These are phyloP conservation scores for Aselliscus stoliczkanus DNA, from an alignment of 2,797 vertebrate genomes.

Conservation along the genomic window DNA sequence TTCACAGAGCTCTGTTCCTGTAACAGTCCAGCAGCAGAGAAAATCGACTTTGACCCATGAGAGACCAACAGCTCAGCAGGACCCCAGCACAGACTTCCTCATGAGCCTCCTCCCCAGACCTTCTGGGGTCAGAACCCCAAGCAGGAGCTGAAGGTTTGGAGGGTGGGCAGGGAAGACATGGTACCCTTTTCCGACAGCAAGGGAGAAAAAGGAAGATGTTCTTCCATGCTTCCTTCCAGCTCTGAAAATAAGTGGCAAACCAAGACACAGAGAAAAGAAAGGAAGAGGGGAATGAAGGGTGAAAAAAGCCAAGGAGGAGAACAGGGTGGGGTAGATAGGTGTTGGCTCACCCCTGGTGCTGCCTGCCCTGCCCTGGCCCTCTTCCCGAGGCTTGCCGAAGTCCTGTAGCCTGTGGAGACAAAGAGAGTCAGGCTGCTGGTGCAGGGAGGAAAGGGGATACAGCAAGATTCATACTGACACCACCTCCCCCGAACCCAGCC, in stretches of 20 bases:
- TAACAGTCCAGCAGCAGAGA: not conserved
- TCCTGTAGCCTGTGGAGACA: constrained; percentile 51
- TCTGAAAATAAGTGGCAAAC: constrained; percentile 7
- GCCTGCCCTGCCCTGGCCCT: not conserved
- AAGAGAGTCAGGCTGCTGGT: not conserved
- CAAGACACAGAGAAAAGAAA: not conserved
- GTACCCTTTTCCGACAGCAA: not conserved
- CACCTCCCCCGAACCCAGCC: not conserved
- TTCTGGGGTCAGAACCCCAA: not conserved
- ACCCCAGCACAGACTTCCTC: not conserved
- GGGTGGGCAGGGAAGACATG: not conserved
- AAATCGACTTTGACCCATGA: not conserved
- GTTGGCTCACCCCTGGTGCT: constrained; percentile 58
- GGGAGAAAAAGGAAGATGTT: not conserved
- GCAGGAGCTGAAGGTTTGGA: not conserved
- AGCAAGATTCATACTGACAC: not conserved
- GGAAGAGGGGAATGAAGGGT: not conserved
- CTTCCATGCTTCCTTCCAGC: not conserved
- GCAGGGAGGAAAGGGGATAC: not conserved
- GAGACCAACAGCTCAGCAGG: not conserved
- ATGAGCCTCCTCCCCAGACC: not conserved
- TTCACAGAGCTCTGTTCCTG: not conserved
- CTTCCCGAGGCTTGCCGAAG: not conserved
- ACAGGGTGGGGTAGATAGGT: no score
- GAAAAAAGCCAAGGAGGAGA: not conserved